A percentile compares a stretch with the other conserved stretches of the same genome.
These are phyloP conservation scores for Remorina albescens DNA, from an alignment of 2,797 vertebrate genomes.

Conservation along the genomic window DNA sequence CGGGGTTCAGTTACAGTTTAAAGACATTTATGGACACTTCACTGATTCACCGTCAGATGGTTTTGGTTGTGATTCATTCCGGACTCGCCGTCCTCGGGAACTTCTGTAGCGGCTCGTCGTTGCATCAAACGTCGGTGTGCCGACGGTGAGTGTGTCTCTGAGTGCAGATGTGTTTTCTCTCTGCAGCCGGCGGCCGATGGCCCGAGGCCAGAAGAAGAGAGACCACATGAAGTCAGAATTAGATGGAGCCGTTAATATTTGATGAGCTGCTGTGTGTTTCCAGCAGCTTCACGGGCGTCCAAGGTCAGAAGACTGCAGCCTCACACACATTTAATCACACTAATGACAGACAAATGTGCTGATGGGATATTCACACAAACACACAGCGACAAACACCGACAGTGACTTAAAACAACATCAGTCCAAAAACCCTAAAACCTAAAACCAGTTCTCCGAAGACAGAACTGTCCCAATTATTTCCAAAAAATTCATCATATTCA, in stretches of 20 bases:
- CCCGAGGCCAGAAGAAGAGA: constrained; percentile 51
- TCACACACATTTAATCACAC: background rate
- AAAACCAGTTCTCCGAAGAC: too few species aligned
- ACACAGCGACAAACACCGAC: background rate
- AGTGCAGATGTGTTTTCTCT: constrained; percentile 35
- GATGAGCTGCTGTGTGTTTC: constrained; percentile 72
- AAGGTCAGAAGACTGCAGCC: constrained; percentile 67
- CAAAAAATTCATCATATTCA: too few species aligned
- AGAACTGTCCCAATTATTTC: too few species aligned
- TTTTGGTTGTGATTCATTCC: too few species aligned
- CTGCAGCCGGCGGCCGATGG: constrained; percentile 41
- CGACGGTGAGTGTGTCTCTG: background rate
- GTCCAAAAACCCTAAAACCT: too few species aligned
- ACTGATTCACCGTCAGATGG: too few species aligned
- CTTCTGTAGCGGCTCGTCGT: background rate
- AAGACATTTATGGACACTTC: too few species aligned
- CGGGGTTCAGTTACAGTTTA: too few species aligned
- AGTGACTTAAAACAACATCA: background rate
- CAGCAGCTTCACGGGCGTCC: constrained; percentile 57
- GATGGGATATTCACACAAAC: background rate
- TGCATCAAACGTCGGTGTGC: background rate
- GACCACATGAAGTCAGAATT: constrained; percentile 66
- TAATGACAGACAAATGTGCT: background rate
- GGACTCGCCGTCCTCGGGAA: background rate
- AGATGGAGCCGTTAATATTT: constrained; percentile 79